phyloP scores from a whole-genome alignment of 2,113 vertebrate species.

The Lates calcarifer region DNA sequence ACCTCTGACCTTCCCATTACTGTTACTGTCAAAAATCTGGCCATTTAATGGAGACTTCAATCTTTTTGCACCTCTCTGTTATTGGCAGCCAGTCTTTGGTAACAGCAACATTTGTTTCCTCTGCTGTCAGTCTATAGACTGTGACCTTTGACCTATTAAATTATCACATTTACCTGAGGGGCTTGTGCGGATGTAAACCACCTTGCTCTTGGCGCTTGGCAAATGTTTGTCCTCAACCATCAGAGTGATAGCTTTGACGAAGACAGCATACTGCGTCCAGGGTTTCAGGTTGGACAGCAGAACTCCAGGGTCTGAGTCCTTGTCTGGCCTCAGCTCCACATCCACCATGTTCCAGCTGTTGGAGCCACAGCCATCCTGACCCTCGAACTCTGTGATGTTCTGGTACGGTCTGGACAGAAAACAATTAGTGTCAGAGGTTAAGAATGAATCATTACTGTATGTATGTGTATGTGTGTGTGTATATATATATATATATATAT shows the following conservation, averaged over 20 bases:
- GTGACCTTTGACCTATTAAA: neutral
- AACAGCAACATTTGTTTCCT: neutral
- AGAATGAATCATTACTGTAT: neutral
- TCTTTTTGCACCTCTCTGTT: neutral
- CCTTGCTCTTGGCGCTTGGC: conserved; percentile 94
- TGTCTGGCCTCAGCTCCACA: conserved; percentile 91
- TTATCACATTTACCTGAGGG: conserved; percentile 88
- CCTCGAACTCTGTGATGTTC: conserved; percentile 95
- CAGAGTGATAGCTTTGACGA: conserved; percentile 95
- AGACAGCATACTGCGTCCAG: conserved; percentile 97
- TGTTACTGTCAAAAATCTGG: neutral
- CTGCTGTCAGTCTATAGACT: neutral
- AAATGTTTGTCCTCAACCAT: conserved; percentile 92
- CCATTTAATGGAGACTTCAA: neutral
- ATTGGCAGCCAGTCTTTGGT: too few species aligned
- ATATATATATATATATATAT: too few species aligned
- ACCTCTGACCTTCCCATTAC: neutral
- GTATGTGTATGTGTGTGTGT: too few species aligned
- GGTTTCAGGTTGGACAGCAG: conserved; percentile 91
- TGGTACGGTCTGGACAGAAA: conserved; percentile 81
- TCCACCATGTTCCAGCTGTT: conserved; percentile 99
- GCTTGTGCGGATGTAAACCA: conserved; percentile 96
- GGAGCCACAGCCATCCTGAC: conserved; percentile 95
- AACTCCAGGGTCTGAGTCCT: conserved; percentile 90
- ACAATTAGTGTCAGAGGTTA: too few species aligned